phyloP scores from a whole-genome alignment of 2,888 invertebrate genomes.

The Drosophila pseudotalamancana region DNA sequence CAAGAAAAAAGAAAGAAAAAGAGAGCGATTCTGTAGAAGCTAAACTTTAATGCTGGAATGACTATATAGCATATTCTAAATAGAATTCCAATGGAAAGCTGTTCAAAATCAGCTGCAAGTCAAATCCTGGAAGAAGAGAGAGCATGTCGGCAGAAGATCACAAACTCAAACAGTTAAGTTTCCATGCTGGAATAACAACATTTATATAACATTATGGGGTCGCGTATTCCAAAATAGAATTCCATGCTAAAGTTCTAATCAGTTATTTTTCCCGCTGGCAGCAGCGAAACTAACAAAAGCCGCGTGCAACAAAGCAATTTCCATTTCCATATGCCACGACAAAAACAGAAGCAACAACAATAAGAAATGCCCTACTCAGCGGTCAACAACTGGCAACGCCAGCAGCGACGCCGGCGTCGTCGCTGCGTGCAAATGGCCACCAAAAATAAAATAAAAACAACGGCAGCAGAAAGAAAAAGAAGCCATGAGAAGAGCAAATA shows the following conservation, averaged over 20 bases:
- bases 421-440: conserved; percentile 53
- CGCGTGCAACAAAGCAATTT: conserved; percentile 50
- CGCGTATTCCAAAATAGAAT: conserved; percentile 47
- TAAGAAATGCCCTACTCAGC: conserved; percentile 68
- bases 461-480: conserved; percentile 6
- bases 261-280: conserved; percentile 17
- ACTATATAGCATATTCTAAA: no score
- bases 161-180: background rate
- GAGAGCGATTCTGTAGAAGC: no score
- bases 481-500: conserved; percentile 25
- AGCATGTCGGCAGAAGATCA: background rate
- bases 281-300: conserved; percentile 13
- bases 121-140: no score
- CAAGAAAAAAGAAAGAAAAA: no score
- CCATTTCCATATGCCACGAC: conserved; percentile 55
- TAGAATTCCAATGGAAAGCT: background rate
- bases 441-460: conserved; percentile 24
- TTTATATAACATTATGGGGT: no score
- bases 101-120: background rate
- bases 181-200: conserved; percentile 15
- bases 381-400: conserved; percentile 62
- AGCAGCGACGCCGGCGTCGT: conserved; percentile 32
- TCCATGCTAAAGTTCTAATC: conserved; percentile 47
- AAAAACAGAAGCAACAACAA: conserved; percentile 23
- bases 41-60: no score